Conservation (phyloP, 2,113 vertebrate genomes). For the Hippocampus mohnikei region DNA sequence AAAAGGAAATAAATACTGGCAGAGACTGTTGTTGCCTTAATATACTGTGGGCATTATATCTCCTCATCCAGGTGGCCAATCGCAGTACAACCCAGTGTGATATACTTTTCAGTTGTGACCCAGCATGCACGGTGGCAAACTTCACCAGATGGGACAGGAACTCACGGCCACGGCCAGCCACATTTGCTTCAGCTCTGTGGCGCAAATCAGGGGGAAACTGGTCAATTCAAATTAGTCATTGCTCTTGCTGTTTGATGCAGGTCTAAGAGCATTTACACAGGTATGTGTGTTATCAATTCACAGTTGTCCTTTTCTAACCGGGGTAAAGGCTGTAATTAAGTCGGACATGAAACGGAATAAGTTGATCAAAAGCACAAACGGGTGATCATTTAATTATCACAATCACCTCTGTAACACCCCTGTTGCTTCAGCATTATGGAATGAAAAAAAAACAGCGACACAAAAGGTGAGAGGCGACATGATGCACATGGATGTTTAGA, state of each 20-base stretch:
- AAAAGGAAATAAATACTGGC: conserved; percentile 60
- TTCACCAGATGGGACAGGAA: conserved; percentile 55
- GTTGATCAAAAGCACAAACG: not conserved
- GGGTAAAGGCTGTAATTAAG: conserved; percentile 7
- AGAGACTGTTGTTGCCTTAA: conserved; percentile 51
- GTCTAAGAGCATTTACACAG: not conserved
- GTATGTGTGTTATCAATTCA: conserved; percentile 1
- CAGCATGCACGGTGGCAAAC: conserved; percentile 63
- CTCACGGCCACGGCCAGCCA: conserved; percentile 48
- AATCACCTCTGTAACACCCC: conserved; percentile 17
- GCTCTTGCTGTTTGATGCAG: not conserved
- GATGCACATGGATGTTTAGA: conserved; percentile 30
- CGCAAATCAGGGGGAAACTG: not conserved
- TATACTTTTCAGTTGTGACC: conserved; percentile 68
- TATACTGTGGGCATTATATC: conserved; percentile 66
- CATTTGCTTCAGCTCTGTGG: conserved; percentile 15
- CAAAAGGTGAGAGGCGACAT: conserved; percentile 34
- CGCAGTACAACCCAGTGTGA: conserved; percentile 65
- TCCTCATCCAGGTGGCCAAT: conserved; percentile 71
- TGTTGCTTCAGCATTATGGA: conserved; percentile 23
- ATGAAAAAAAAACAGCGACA: conserved; percentile 29
- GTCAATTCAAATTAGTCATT: not conserved
- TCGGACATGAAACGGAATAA: not conserved
- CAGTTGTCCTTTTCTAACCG: not conserved
- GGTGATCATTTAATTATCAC: conserved; percentile 10